Conservation (phyloP, 2,797 vertebrate species). For the Octomys mimax region DNA sequence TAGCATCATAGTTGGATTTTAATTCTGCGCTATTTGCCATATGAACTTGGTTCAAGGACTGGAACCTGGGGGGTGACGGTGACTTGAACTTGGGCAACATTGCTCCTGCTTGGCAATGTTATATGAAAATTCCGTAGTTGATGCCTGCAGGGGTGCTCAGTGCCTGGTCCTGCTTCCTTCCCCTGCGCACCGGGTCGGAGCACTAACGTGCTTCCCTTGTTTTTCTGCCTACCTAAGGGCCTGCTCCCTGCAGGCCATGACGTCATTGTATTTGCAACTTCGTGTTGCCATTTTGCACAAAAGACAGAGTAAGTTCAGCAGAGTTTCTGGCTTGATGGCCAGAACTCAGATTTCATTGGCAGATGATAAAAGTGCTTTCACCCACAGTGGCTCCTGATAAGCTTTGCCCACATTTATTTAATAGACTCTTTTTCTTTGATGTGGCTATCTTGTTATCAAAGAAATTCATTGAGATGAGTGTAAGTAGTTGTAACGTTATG, state of each 20-base stretch:
- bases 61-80: neutral
- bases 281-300: constrained; percentile 12
- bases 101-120: neutral
- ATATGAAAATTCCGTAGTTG: neutral
- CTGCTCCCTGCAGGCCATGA: neutral
- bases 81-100: neutral
- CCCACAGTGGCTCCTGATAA: neutral
- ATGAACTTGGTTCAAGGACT: constrained; percentile 18
- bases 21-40: neutral
- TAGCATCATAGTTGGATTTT: constrained; percentile 41
- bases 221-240: neutral
- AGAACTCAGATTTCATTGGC: constrained; percentile 5
- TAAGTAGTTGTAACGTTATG: constrained; percentile 18
- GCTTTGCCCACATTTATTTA: constrained; percentile 39
- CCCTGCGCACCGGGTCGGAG: neutral
- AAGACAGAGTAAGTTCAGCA: neutral
- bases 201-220: neutral
- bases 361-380: constrained; percentile 36
- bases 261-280: neutral
- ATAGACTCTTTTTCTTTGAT: constrained; percentile 51
- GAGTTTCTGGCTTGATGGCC: neutral
- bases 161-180: neutral
- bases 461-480: constrained; percentile 52
- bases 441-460: constrained; percentile 51
- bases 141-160: neutral